Percentiles rank a stretch among this genome's conserved stretches.
phyloP scores from a whole-genome alignment of 2,888 invertebrate genomes.

The Drosophila algonquin region DNA sequence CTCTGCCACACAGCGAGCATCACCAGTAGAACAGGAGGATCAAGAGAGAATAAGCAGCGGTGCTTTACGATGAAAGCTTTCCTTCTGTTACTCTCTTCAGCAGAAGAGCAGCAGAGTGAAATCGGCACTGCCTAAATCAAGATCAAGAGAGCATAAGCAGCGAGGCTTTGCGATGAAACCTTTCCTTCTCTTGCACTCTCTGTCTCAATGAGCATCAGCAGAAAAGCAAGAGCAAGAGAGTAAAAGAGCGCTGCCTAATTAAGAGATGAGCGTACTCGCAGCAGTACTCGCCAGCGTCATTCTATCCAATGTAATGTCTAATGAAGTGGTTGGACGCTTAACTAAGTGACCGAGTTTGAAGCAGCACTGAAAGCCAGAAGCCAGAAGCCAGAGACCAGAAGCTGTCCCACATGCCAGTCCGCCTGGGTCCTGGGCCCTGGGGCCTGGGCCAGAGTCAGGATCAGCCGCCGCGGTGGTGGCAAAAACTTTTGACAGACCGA shows the following conservation, averaged over 20 bases:
- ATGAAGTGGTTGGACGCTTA: conserved; percentile 55
- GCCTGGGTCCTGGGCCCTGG: neutral
- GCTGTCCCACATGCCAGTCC: conserved; percentile 7
- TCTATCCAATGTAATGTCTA: conserved; percentile 45
- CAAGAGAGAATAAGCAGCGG: too few relatives aligned
- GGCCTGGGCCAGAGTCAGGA: conserved; percentile 5
- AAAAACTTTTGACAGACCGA: conserved; percentile 52
- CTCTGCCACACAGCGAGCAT: too few relatives aligned
- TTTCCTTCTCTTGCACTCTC: too few relatives aligned
- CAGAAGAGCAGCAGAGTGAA: neutral
- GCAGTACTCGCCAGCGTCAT: neutral
- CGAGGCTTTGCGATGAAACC: too few relatives aligned
- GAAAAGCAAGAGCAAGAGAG: neutral
- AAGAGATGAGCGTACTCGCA: neutral
- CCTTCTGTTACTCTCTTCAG: too few relatives aligned
- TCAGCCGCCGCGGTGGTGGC: conserved; percentile 29
- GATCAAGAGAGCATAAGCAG: too few relatives aligned
- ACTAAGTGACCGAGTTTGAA: conserved; percentile 3
- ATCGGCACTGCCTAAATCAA: neutral
- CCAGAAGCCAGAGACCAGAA: conserved; percentile 28
- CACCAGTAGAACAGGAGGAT: too few relatives aligned
- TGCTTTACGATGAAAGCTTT: too few relatives aligned
- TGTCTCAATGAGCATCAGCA: too few relatives aligned
- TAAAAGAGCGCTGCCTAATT: neutral
- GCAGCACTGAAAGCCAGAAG: conserved; percentile 27